phyloP scores from a whole-genome alignment of 2,797 vertebrate genomes.

The Lutjanus campechanus region DNA sequence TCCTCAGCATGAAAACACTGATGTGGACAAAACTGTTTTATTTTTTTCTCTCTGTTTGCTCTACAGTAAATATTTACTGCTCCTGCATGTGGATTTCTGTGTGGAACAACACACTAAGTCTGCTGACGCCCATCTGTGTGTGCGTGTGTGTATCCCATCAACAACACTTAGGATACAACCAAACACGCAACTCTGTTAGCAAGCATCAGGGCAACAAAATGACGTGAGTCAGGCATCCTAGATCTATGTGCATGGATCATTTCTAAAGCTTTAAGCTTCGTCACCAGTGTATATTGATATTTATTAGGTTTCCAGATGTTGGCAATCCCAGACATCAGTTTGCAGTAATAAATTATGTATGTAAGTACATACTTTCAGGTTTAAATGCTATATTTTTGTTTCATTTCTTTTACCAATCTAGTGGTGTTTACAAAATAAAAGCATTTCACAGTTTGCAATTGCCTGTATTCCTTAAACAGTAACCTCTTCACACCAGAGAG shows the following conservation, averaged over 20 bases:
- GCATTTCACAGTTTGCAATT: neutral
- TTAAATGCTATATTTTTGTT: neutral
- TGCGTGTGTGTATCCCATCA: constrained; percentile 15
- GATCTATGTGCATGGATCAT: neutral
- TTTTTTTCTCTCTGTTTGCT: constrained; percentile 56
- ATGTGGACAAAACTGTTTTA: constrained; percentile 41
- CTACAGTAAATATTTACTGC: constrained; percentile 73
- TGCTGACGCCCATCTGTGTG: constrained; percentile 39
- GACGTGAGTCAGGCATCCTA: neutral
- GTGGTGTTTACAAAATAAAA: neutral
- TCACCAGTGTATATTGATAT: neutral
- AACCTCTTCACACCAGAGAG: neutral
- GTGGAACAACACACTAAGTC: constrained; percentile 16
- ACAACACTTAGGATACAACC: constrained; percentile 2
- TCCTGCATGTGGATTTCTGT: constrained; percentile 46
- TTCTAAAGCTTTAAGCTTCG: too few relatives aligned
- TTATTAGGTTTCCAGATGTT: neutral
- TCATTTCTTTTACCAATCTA: neutral
- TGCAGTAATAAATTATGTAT: neutral
- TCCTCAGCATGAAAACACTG: constrained; percentile 30
- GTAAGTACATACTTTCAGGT: neutral
- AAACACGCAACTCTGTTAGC: constrained; percentile 1
- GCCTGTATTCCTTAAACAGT: neutral
- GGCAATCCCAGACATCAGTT: neutral
- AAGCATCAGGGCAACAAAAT: neutral